Evolutionary conservation across 1,140 invertebrate species (phyloP), one percentile per base, ranked within the genome.

Genomic region (Drosophila sturtevanti): DNA sequence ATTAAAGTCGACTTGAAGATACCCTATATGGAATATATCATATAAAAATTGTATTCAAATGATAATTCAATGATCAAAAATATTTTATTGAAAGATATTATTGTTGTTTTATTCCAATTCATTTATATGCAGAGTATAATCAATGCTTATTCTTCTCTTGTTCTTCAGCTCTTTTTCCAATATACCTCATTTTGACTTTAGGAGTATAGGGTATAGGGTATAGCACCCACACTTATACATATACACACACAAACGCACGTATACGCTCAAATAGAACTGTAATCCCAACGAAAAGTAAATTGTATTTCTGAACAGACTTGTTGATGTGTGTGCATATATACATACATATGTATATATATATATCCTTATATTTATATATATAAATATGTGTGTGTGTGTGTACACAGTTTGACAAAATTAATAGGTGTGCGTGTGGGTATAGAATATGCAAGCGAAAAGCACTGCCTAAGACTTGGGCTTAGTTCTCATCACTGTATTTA

Each of bases 251-350:
- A 41, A 35, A 9, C 44, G 5, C 27, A 51, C 10, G 22, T 10
- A 51, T 22, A 9, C 10, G 14, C 16, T 1, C 35, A 58, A 22
- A 71, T 51, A 22, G 61, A 79, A 82, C 66, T 87, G 79, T 86
- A 87, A 86, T 86, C 79, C 82, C 63, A 72, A 68, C 51, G 82
- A 70, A 86, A 86, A 87, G 82, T 87, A 86, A 86, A 86, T 86
- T 86, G 75, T 86, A 87, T 86, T 86, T 87, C 82, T 69, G 75
- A 81, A 68, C 75, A 86, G 75, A 86, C 82, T 86, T 86, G 82
- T 86, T 86, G 82, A 86, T 86, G 82, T 78, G 63, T 68, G 64
- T 63, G 52, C 60, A 62, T 67, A 52, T 21, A 21, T 34, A 16
- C 9, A 38, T 22, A 22, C 11, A 18, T 18, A 31, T 14, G n/a